phyloP scores from a whole-genome alignment of 2,797 vertebrate genomes.

The Pipistrellus kuhlii region DNA sequence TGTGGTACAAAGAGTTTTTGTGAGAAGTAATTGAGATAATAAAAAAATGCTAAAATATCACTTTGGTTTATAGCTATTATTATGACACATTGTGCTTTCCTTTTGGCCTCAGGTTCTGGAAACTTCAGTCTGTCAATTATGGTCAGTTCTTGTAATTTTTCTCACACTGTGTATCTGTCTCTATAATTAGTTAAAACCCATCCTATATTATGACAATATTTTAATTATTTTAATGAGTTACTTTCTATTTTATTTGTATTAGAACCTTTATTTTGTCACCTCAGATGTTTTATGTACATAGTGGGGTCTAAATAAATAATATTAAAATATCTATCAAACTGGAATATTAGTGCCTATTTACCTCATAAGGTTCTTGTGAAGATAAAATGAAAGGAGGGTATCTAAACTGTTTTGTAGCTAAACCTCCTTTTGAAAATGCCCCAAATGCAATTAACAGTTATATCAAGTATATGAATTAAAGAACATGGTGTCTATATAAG shows the following conservation, averaged over 20 bases:
- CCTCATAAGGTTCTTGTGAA: neutral
- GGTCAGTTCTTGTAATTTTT: neutral
- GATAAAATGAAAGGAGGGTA: neutral
- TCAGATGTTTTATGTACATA: neutral
- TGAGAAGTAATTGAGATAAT: neutral
- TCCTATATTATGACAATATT: neutral
- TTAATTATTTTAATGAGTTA: neutral
- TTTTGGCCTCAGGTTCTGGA: neutral
- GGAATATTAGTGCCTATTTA: neutral
- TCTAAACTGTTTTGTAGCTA: slow-evolving; percentile 14
- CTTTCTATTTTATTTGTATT: neutral
- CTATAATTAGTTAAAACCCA: neutral
- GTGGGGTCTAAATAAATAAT: neutral
- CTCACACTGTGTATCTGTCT: neutral
- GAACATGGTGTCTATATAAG: neutral
- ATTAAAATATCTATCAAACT: neutral
- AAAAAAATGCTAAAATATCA: neutral
- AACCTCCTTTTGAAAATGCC: neutral
- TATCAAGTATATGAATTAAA: neutral
- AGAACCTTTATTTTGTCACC: neutral
- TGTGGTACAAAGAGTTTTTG: neutral
- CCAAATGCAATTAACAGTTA: neutral
- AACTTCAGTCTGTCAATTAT: neutral
- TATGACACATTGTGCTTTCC: neutral
- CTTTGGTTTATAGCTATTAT: neutral